phyloP scores from a whole-genome alignment of 2,113 vertebrate genomes.

The Nematolebias whitei region DNA sequence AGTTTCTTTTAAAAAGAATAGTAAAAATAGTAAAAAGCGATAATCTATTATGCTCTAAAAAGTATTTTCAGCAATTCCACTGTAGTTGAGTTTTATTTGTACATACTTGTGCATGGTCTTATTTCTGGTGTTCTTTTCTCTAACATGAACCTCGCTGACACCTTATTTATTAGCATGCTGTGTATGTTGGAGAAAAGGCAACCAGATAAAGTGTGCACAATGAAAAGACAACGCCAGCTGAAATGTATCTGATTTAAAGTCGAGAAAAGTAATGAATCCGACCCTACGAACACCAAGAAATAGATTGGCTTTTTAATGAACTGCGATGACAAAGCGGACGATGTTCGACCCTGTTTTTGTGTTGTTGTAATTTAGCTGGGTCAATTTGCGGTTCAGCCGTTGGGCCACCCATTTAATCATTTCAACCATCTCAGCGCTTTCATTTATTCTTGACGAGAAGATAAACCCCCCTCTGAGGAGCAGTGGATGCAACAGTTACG shows the following conservation, averaged over 20 bases:
- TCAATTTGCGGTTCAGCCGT: conserved; percentile 51
- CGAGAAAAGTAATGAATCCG: background rate
- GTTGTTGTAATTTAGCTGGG: conserved; percentile 14
- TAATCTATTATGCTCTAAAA: no score
- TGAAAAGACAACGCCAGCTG: background rate
- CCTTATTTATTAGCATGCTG: background rate
- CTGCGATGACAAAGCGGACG: background rate
- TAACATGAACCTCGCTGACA: background rate
- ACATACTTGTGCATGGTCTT: no score
- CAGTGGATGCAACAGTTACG: conserved; percentile 36
- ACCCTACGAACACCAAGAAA: background rate
- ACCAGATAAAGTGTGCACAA: background rate
- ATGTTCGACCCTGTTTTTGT: background rate
- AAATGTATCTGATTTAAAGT: background rate
- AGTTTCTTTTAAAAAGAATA: no score
- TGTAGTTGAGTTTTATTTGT: no score
- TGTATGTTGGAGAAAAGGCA: background rate
- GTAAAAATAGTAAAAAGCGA: no score
- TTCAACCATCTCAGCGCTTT: conserved; percentile 57
- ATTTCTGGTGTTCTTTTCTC: no score
- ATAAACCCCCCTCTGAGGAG: conserved; percentile 45
- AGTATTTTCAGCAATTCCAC: no score
- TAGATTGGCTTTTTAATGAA: background rate
- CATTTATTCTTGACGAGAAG: conserved; percentile 63
- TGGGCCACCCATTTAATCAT: conserved; percentile 50